phyloP scores from a whole-genome alignment of 2,888 invertebrate species.

The Drosophila neotestacea region DNA sequence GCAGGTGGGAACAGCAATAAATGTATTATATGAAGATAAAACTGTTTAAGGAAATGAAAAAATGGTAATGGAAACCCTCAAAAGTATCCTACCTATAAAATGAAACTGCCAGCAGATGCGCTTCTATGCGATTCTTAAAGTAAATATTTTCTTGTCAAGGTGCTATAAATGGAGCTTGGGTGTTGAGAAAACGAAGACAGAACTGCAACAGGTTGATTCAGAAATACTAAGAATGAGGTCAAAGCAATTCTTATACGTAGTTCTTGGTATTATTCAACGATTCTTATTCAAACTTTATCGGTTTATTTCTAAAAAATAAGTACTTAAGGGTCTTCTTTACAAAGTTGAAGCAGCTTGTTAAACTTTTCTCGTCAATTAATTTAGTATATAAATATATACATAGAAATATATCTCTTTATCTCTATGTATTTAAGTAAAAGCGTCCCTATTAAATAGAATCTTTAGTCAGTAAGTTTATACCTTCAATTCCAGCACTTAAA shows the following conservation, averaged over 20 bases:
- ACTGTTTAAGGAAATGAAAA: conserved; percentile 69
- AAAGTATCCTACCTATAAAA: conserved; percentile 30
- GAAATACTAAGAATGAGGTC: too few species aligned
- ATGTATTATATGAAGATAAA: conserved; percentile 74
- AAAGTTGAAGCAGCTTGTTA: neutral
- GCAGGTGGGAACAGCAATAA: conserved; percentile 70
- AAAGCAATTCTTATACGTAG: neutral
- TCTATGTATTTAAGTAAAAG: conserved; percentile 11
- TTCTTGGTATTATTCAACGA: neutral
- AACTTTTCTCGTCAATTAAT: conserved; percentile 55
- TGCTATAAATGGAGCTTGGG: neutral
- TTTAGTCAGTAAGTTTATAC: conserved; percentile 7
- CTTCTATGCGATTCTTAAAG: conserved; percentile 26
- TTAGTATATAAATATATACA: too few species aligned
- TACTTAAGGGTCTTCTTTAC: neutral
- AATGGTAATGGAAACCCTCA: conserved; percentile 1
- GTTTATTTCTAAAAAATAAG: neutral
- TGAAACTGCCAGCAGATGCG: conserved; percentile 26
- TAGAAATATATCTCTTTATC: conserved; percentile 17
- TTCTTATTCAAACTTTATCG: neutral
- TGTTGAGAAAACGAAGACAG: neutral
- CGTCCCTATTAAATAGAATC: conserved; percentile 9
- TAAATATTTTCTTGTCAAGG: neutral
- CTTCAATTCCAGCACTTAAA: conserved; percentile 49
- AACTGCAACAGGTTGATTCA: too few species aligned